These are phyloP conservation scores for Corvus hawaiiensis DNA, from an alignment of 2,113 vertebrate species.

Conservation along the genomic window DNA sequence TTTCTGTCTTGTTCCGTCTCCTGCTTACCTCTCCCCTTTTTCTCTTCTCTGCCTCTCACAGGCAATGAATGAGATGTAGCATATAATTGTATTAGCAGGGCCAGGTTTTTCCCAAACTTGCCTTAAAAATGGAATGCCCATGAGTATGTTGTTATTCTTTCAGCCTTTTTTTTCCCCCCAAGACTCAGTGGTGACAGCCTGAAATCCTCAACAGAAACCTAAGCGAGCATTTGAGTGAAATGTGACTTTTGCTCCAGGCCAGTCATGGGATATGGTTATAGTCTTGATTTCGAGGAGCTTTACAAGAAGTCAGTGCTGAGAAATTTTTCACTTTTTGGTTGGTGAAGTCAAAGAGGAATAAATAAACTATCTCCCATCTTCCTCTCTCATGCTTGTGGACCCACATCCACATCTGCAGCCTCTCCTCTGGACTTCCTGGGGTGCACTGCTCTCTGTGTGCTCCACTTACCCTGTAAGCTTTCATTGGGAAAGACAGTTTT, in stretches of 20 bases:
- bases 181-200: neutral
- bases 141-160: neutral
- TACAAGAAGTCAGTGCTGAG: neutral
- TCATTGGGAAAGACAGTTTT: neutral
- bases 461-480: neutral
- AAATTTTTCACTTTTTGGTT: neutral
- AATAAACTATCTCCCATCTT: neutral
- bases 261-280: neutral
- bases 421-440: neutral
- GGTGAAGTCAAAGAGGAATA: neutral
- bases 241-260: neutral
- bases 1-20: neutral
- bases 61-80: conserved; percentile 9
- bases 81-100: neutral
- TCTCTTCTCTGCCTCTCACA: conserved; percentile 6
- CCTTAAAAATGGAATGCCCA: neutral
- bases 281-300: conserved; percentile 29
- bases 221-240: neutral
- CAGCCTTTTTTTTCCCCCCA: neutral
- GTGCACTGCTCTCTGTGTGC: neutral
- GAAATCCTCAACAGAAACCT: neutral
- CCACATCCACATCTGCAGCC: neutral
- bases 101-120: neutral
- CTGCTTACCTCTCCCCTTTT: conserved; percentile 4
- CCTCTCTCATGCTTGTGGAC: neutral